Evolutionary conservation across 1,140 invertebrate species (phyloP).

Genomic region (Cyclargus thomasi): DNA sequence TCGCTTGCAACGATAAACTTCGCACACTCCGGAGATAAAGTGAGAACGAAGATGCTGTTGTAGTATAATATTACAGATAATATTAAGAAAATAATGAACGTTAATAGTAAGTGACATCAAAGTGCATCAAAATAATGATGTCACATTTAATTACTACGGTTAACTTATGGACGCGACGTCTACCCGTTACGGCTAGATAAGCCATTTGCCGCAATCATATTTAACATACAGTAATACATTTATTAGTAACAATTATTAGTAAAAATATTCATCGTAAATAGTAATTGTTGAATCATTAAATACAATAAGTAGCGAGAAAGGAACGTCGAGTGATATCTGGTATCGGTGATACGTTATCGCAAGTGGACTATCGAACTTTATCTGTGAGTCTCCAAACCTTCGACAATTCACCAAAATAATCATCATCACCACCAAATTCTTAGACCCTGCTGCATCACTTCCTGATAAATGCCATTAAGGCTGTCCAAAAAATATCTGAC

Average conservation of each 20-base stretch:
- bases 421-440: neutral
- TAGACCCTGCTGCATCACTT: too few relatives aligned
- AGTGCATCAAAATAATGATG: too few relatives aligned
- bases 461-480: too few relatives aligned
- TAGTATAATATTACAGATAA: neutral
- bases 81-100: neutral
- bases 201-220: too few relatives aligned
- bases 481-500: too few relatives aligned
- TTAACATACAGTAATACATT: too few relatives aligned
- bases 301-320: constrained; percentile 3
- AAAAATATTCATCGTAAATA: too few relatives aligned
- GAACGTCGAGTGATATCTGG: neutral
- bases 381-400: neutral
- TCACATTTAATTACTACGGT: too few relatives aligned
- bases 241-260: too few relatives aligned
- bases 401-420: neutral
- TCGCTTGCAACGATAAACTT: neutral
- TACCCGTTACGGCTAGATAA: too few relatives aligned
- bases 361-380: constrained; percentile 2
- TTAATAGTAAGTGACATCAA: too few relatives aligned
- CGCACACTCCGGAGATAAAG: neutral
- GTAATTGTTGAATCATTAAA: neutral
- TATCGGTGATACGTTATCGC: neutral
- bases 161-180: too few relatives aligned
- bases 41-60: neutral